Conservation (phyloP, 2,797 vertebrate species). For the Gymnothorax javanicus region DNA sequence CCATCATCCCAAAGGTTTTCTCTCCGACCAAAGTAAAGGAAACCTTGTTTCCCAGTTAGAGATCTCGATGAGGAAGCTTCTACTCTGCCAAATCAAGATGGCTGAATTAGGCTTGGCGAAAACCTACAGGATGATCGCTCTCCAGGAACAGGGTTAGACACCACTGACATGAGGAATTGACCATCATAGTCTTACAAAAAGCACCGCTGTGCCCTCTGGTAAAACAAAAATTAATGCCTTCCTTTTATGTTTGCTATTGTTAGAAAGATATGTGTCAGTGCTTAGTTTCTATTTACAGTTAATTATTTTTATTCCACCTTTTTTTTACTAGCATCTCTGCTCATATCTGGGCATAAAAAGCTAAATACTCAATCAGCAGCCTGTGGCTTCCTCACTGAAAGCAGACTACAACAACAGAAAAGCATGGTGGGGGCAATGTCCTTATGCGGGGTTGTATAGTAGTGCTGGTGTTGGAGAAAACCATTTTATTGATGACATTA, state of each 20-base stretch:
- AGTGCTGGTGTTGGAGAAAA: no score
- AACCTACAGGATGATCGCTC: no score
- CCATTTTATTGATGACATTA: no score
- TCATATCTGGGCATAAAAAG: not conserved
- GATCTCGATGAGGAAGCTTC: no score
- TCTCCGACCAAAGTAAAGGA: no score
- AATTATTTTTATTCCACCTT: not conserved
- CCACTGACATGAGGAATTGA: slow-evolving; percentile 58
- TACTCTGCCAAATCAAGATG: no score
- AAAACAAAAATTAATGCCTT: not conserved
- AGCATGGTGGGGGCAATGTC: no score
- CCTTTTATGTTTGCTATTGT: slow-evolving; percentile 29
- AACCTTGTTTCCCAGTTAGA: no score
- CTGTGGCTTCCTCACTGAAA: not conserved
- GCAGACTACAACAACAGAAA: not conserved
- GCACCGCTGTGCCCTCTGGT: slow-evolving; percentile 42
- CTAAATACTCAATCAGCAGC: not conserved
- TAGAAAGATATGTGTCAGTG: not conserved
- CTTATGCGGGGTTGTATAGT: no score
- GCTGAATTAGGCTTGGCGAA: no score
- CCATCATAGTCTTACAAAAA: slow-evolving; percentile 29
- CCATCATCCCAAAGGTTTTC: no score
- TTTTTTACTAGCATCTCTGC: not conserved
- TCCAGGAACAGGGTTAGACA: no score
- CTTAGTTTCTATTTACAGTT: not conserved